phyloP scores from a whole-genome alignment of 2,113 vertebrate genomes.

The Eublepharis macularius region DNA sequence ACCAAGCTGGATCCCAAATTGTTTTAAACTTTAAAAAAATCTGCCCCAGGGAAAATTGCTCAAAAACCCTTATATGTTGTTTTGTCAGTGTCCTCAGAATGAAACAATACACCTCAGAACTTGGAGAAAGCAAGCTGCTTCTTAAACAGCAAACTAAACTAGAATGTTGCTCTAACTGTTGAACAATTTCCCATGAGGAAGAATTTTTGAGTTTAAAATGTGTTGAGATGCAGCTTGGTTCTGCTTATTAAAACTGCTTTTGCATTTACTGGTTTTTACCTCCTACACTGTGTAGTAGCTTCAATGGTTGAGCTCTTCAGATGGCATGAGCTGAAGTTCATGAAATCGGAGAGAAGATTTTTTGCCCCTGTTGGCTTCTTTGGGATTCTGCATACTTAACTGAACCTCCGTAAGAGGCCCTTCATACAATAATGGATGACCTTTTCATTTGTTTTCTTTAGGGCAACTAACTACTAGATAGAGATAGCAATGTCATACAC shows the following conservation, averaged over 20 bases:
- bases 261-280: neutral
- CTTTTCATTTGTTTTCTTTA: neutral
- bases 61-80: neutral
- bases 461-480: slow-evolving; percentile 39
- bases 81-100: neutral
- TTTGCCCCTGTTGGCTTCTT: neutral
- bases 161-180: neutral
- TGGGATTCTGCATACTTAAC: neutral
- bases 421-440: neutral
- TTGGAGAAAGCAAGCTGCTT: neutral
- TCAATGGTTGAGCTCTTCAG: neutral
- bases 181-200: neutral
- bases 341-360: neutral
- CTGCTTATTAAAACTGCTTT: neutral
- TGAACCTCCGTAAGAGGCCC: neutral
- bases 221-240: neutral
- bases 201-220: neutral
- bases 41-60: neutral
- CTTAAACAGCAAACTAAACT: neutral
- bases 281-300: neutral
- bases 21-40: neutral
- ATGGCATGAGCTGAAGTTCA: neutral
- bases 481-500: slow-evolving; percentile 52
- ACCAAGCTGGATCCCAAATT: neutral
- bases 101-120: neutral